Conservation (phyloP, 2,113 vertebrate genomes). For the Bathybates hornii region DNA sequence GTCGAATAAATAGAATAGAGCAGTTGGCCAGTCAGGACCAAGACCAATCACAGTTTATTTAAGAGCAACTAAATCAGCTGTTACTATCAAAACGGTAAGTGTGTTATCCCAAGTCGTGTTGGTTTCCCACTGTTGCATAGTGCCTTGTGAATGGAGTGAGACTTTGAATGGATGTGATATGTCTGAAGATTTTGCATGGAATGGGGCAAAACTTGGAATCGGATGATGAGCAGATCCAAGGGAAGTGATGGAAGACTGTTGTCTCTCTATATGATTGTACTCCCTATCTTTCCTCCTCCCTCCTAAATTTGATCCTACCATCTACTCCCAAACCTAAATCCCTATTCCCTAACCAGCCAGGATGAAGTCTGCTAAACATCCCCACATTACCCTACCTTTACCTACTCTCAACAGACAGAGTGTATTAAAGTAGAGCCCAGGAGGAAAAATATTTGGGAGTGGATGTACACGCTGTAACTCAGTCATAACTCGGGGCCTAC, state of each 20-base stretch:
- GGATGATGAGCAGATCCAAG: not conserved
- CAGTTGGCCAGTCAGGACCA: not conserved
- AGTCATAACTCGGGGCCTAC: constrained; percentile 11
- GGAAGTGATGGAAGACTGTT: not conserved
- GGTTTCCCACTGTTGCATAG: not conserved
- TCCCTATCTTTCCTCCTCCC: not conserved
- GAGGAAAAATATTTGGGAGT: constrained; percentile 7
- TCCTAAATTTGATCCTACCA: not conserved
- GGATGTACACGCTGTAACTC: constrained; percentile 1
- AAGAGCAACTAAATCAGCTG: constrained; percentile 5
- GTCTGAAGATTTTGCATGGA: not conserved
- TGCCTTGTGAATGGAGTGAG: not conserved
- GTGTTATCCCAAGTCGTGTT: not conserved
- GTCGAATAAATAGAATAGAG: constrained; percentile 3
- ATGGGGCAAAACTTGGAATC: not conserved
- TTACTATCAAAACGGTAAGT: not conserved
- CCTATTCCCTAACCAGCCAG: not conserved
- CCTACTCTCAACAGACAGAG: not conserved
- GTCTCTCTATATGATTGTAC: not conserved
- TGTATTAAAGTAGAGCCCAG: constrained; percentile 8
- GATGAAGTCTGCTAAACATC: constrained; percentile 1
- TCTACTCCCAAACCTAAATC: not conserved
- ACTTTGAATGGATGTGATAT: not conserved
- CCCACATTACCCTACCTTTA: not conserved
- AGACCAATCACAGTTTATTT: constrained; percentile 8